Evolutionary conservation across 2,113 vertebrate species (phyloP), one percentile per base, ranked within the genome.

Genomic region (Colossoma macropomum): DNA sequence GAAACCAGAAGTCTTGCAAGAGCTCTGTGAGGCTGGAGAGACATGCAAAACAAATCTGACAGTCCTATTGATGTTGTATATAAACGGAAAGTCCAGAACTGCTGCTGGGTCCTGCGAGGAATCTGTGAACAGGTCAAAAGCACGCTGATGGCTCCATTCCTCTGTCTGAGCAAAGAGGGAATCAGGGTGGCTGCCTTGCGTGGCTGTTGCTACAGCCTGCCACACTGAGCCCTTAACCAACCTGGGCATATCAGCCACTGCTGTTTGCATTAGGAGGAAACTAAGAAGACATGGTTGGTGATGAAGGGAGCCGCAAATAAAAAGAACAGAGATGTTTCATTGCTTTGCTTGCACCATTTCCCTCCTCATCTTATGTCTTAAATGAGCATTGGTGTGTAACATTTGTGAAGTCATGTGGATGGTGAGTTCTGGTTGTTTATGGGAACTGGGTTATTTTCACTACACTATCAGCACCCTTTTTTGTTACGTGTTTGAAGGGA

Each of bases 101-200:
- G 30, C 45, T 68, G 34, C 19, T 10, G 17, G 54, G 21, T 27
- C 62, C 50, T 71, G 12, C 41, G 27, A 17, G 23, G 54, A 27
- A 59, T 8, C 52, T 45, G 45, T 62, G 68, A 71, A 23, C 81
- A 70, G 23, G 74, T 54, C 68, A 81, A 73, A 84, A 70, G n/a
- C 30, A 28, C 8, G 72, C 74, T 54, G 59, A 77, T 76, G 66
- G 30, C 56, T 65, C 70, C 21, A 25, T 59, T 70, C 21, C 72
- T 23, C 28, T 75, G 60, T 75, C 63, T 52, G 17, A 69, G 17
- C 68, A 13, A 23, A 45, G 63, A 66, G 27, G 28, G 50, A 56
- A n/a, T 75, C 38, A 59, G 59, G 59, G 16, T 25, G 60, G 56
- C 60, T 38, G 30, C 27, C 34, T 34, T 25, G 54, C 27, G 28